A percentile compares a stretch with the other conserved stretches of the same genome.
Conservation (phyloP, 23 tunicate species). For the Botrylloides violaceus region DNA sequence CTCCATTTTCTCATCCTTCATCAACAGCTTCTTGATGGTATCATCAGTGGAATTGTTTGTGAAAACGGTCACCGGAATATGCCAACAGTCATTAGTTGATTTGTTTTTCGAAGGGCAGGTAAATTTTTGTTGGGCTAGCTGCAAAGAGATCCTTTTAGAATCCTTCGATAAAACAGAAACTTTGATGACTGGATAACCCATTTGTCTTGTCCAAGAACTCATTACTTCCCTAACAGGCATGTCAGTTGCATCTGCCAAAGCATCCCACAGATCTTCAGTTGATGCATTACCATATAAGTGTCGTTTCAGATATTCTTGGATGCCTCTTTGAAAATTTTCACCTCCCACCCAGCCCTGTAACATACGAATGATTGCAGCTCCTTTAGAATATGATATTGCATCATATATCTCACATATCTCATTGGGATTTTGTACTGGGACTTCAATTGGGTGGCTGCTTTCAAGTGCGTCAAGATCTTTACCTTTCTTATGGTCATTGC, state of each 20-base stretch:
- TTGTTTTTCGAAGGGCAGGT: slow-evolving; percentile 31
- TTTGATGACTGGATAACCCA: slow-evolving; percentile 91
- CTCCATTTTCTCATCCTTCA: slow-evolving; percentile 38
- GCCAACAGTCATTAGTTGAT: slow-evolving; percentile 47
- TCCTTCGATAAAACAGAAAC: slow-evolving; percentile 38
- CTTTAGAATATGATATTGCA: slow-evolving; percentile 96
- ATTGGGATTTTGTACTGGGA: slow-evolving; percentile 93
- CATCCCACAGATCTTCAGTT: slow-evolving; percentile 98
- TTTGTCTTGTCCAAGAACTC: slow-evolving; percentile 90
- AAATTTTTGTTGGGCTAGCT: slow-evolving; percentile 75
- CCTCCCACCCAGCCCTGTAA: slow-evolving; percentile 95
- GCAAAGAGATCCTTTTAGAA: slow-evolving; percentile 56
- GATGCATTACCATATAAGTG: slow-evolving; percentile 85
- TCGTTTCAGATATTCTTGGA: slow-evolving; percentile 67
- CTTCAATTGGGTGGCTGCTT: slow-evolving; percentile 95
- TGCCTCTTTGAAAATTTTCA: slow-evolving; percentile 75
- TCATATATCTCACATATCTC: slow-evolving; percentile 98
- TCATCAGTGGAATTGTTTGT: slow-evolving; percentile 42
- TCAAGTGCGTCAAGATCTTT: slow-evolving; percentile 89
- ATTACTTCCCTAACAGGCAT: slow-evolving; percentile 87
- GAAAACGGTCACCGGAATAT: slow-evolving; percentile 65
- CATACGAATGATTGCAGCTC: slow-evolving; percentile 95
- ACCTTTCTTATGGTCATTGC: slow-evolving; percentile 70
- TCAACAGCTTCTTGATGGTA: slow-evolving; percentile 36
- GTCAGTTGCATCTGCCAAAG: slow-evolving; percentile 80